Evolutionary conservation across 1,140 invertebrate genomes (phyloP).

Genomic region (Drosophila cardini): DNA sequence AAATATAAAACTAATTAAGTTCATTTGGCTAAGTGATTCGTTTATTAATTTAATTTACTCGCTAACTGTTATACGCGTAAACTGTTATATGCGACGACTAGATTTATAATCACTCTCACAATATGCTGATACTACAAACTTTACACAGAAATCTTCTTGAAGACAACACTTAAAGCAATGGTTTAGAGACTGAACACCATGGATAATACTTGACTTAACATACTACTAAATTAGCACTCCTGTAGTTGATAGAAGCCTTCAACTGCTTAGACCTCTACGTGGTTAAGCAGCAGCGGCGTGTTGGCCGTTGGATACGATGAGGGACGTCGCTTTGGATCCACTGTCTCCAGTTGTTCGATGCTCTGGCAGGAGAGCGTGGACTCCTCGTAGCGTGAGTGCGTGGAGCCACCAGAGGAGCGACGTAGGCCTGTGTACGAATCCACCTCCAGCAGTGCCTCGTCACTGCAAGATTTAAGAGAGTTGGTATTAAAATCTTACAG

Average conservation of each 20-base stretch:
- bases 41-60: constrained; percentile 35
- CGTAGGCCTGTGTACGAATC: constrained; percentile 84
- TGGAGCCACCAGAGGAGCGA: constrained; percentile 78
- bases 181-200: constrained; percentile 35
- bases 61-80: constrained; percentile 39
- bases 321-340: constrained; percentile 61
- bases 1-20: constrained; percentile 2
- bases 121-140: constrained; percentile 65
- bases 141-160: constrained; percentile 20
- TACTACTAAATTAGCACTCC: constrained; percentile 48
- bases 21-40: constrained; percentile 20
- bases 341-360: constrained; percentile 76
- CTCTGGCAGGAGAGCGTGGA: constrained; percentile 85
- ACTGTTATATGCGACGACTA: constrained; percentile 70
- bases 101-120: constrained; percentile 81
- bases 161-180: constrained; percentile 67
- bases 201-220: constrained; percentile 53
- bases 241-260: constrained; percentile 30
- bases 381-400: constrained; percentile 78
- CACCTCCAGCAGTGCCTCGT: constrained; percentile 87
- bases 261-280: constrained; percentile 66
- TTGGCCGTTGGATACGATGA: constrained; percentile 80
- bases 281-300: constrained; percentile 78
- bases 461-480: constrained; percentile 77
- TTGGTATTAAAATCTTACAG: neutral